Conservation (phyloP, 2,888 invertebrate genomes). For the Uropetala carovei region DNA sequence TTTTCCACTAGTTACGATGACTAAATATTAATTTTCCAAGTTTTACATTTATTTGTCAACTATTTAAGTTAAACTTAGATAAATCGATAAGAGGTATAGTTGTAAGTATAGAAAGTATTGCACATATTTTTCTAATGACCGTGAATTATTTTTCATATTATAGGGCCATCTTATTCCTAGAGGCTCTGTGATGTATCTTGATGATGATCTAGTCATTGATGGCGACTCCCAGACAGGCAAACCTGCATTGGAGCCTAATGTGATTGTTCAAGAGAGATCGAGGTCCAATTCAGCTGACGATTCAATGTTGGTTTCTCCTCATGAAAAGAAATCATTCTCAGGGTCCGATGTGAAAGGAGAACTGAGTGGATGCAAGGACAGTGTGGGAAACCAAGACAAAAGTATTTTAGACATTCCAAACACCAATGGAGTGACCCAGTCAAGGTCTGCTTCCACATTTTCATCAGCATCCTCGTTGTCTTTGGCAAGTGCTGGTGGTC, state of each 20-base stretch:
- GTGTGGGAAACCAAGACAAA: conserved; percentile 22
- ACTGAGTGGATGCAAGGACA: conserved; percentile 44
- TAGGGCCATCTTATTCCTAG: conserved; percentile 67
- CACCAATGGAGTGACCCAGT: background rate
- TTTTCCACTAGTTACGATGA: too few species aligned
- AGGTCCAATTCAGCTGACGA: background rate
- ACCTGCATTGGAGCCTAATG: background rate
- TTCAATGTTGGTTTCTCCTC: background rate
- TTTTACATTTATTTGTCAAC: too few species aligned
- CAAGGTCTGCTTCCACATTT: conserved; percentile 15
- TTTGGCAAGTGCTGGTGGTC: conserved; percentile 64
- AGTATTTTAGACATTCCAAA: conserved; percentile 47
- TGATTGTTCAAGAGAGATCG: conserved; percentile 29
- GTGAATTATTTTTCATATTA: background rate
- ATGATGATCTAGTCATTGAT: conserved; percentile 66
- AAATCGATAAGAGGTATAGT: too few species aligned
- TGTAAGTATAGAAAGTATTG: too few species aligned
- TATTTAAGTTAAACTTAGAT: too few species aligned
- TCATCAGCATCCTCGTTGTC: conserved; percentile 32
- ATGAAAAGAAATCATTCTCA: background rate
- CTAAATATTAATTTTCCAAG: too few species aligned
- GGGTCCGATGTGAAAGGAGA: background rate
- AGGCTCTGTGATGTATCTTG: conserved; percentile 67
- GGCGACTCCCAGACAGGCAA: conserved; percentile 31
- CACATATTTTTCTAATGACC: too few species aligned